Conservation (phyloP, 2,113 vertebrate genomes). For the Phasianus colchicus region DNA sequence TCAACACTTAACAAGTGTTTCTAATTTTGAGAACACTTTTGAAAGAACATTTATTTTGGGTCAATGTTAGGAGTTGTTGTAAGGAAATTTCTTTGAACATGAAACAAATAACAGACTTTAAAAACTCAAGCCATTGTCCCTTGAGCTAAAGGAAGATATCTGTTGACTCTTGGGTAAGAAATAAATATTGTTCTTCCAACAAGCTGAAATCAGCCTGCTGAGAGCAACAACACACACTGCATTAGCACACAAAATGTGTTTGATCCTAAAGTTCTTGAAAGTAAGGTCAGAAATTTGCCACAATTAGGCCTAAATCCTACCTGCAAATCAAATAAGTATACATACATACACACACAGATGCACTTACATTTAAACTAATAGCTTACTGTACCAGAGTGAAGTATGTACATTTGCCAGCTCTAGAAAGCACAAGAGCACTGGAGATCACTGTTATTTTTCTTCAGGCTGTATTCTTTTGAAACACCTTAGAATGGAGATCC, state of each 20-base stretch:
- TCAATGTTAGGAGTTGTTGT: not conserved
- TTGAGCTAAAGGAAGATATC: conserved; percentile 37
- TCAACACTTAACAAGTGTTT: not conserved
- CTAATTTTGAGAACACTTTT: not conserved
- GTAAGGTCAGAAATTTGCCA: not conserved
- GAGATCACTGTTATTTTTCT: not conserved
- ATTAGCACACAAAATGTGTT: not conserved
- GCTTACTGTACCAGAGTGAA: not conserved
- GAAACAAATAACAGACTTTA: conserved; percentile 29
- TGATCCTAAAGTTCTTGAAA: not conserved
- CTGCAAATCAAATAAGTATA: not conserved
- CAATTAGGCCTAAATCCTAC: not conserved
- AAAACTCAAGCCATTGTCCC: conserved; percentile 42
- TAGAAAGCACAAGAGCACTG: not conserved
- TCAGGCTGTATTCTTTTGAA: not conserved
- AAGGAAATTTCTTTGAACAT: conserved; percentile 64
- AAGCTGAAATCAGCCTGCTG: conserved; percentile 31
- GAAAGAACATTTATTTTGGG: conserved; percentile 55
- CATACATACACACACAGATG: rapidly evolving
- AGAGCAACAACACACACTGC: not conserved
- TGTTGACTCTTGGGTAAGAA: conserved; percentile 24
- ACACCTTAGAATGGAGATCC: not conserved
- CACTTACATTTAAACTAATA: not conserved
- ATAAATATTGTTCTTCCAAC: conserved; percentile 42
- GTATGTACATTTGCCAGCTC: not conserved